Base-by-base conservation (phyloP, 2,888 invertebrate species). In the Fabriciana adippe region DNA sequence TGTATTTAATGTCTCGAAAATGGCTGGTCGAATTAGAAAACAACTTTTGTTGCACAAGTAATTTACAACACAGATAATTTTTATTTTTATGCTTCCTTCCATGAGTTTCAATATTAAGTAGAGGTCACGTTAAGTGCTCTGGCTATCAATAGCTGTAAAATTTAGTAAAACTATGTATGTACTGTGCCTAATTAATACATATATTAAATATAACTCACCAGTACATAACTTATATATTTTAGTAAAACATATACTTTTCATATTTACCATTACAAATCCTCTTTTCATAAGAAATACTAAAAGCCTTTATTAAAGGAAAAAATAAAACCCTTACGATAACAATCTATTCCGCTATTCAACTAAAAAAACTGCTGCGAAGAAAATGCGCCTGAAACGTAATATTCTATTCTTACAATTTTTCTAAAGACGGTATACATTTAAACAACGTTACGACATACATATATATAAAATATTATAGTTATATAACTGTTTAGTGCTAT, bases 401-500 rank as follows among this genome's bases (percentile, higher is more conserved):
- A 63, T 68, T 64, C 57, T 31, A 63, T 66, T 66, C 68, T 71
- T 71, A 67, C 69, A 67, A 55, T 67, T 63, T 65, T 62, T 65
- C 65, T 62, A 71, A 67, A 71, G 67, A 65, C 65, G 48, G 51
- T 69, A 67, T 60, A 70, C 67, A 70, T 70, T 70, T 67, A 67
- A 67, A 70, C 67, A 64, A 55, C 61, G 67, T 67, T 64, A 67
- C 54, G 53, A 66, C n/a, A 66, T 62, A 67, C 41, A 63, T 54
- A 11, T 35, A 56, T 57, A 66, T 54, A 69, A 55, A 54, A 65
- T 66, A 67, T 51, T 63, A 63, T 55, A 45, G 35, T 72, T 69
- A 69, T 67, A 66, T 64, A 72, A 72, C 65, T 72, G 69, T 69
- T 67, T 68, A 69, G 56, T 69, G 66, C 65, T 69, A 67, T 69